These are phyloP conservation scores for Helicoverpa zea DNA, from an alignment of 1,140 invertebrate species.

Conservation along the genomic window DNA sequence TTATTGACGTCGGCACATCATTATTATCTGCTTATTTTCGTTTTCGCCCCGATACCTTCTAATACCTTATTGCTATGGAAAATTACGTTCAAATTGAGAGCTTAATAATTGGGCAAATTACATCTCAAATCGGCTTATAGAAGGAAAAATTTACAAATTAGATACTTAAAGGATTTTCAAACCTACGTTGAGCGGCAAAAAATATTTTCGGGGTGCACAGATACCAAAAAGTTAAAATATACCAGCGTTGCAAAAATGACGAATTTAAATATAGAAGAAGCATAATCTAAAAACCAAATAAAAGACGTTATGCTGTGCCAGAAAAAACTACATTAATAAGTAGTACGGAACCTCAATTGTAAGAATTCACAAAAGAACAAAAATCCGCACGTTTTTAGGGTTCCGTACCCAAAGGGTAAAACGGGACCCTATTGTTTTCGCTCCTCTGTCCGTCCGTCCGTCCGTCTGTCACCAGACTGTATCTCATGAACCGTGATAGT, in stretches of 20 bases:
- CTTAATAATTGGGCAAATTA: conserved; percentile 80
- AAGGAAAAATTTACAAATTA: conserved; percentile 77
- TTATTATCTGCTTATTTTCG: conserved; percentile 78
- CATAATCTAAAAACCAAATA: too few species aligned
- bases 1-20: conserved; percentile 70
- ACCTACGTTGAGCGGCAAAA: conserved; percentile 57
- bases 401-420: too few species aligned
- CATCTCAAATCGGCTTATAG: conserved; percentile 75
- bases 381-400: background rate
- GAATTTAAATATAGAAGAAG: background rate
- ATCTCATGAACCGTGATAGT: too few species aligned
- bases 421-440: too few species aligned
- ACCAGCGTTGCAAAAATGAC: background rate
- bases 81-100: conserved; percentile 76
- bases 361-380: background rate
- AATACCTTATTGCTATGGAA: conserved; percentile 68
- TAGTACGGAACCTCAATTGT: background rate
- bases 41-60: conserved; percentile 66
- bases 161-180: conserved; percentile 72
- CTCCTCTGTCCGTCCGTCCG: too few species aligned
- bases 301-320: background rate
- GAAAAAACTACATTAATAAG: background rate
- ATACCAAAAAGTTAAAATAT: background rate
- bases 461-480: too few species aligned
- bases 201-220: conserved; percentile 31